These are phyloP conservation scores for Druon quercuslanigerum DNA, from an alignment of 1,140 invertebrate genomes.

Conservation along the genomic window DNA sequence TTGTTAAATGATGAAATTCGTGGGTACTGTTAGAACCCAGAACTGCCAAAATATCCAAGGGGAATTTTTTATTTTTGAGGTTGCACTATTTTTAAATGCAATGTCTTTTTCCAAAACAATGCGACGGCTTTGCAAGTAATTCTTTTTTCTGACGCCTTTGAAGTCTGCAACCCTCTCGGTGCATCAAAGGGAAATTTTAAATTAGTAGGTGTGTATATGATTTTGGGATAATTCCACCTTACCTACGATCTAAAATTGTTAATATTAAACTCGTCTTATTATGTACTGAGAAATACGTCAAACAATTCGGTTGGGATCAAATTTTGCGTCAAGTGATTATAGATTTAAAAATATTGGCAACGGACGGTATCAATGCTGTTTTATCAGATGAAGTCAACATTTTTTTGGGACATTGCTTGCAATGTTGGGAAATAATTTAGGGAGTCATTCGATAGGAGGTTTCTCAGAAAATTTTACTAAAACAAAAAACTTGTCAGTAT, in stretches of 20 bases:
- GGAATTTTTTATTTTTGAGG: neutral
- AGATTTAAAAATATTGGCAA: conserved; percentile 42
- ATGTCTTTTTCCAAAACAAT: conserved; percentile 36
- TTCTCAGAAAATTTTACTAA: conserved; percentile 50
- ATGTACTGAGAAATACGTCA: conserved; percentile 33
- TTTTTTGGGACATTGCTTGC: conserved; percentile 42
- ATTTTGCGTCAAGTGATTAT: conserved; percentile 36
- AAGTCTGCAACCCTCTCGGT: conserved; percentile 46
- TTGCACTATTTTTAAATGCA: conserved; percentile 16
- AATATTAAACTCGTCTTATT: neutral
- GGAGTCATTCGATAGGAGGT: conserved; percentile 50
- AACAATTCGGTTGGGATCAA: conserved; percentile 35
- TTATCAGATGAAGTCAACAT: neutral
- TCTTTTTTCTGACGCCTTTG: conserved; percentile 45
- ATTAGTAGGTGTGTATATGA: conserved; percentile 44
- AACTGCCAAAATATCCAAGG: no score
- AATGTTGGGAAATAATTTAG: conserved; percentile 54
- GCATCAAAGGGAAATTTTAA: conserved; percentile 42
- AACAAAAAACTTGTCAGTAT: conserved; percentile 47
- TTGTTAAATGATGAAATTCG: no score
- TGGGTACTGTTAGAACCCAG: no score
- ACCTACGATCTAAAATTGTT: neutral
- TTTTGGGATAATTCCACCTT: neutral
- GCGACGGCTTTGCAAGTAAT: conserved; percentile 26
- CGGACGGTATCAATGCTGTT: conserved; percentile 34